phyloP scores from a whole-genome alignment of 2,797 vertebrate species.

The Selene dorsalis region DNA sequence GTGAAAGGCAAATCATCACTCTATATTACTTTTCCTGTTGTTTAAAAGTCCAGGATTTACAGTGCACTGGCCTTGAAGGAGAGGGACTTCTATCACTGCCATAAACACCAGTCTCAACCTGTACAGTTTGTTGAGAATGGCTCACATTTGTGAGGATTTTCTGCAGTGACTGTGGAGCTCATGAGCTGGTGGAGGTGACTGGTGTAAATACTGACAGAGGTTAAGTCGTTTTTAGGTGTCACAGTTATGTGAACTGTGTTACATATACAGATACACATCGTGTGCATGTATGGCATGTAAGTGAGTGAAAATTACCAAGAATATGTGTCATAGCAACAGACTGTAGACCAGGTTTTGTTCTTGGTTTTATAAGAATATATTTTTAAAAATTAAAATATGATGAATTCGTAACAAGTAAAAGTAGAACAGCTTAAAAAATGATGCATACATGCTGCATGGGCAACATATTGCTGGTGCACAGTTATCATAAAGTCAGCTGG shows the following conservation, averaged over 20 bases:
- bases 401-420: too few relatives aligned
- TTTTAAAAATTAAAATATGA: too few relatives aligned
- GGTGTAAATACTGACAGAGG: neutral
- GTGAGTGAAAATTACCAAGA: too few relatives aligned
- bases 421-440: too few relatives aligned
- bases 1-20: neutral
- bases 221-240: neutral
- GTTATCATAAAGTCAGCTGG: too few relatives aligned
- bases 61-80: neutral
- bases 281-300: too few relatives aligned
- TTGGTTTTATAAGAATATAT: too few relatives aligned
- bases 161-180: too few relatives aligned
- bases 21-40: constrained; percentile 1
- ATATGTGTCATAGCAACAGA: neutral
- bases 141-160: neutral
- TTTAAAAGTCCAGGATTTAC: neutral
- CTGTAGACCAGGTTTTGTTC: neutral
- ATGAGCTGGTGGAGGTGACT: neutral
- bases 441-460: too few relatives aligned
- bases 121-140: neutral
- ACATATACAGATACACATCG: too few relatives aligned
- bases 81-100: neutral
- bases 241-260: neutral
- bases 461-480: too few relatives aligned
- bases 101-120: too few relatives aligned